Base-by-base conservation (phyloP, 2,888 invertebrate genomes). In the Leucophenga montana region DNA sequence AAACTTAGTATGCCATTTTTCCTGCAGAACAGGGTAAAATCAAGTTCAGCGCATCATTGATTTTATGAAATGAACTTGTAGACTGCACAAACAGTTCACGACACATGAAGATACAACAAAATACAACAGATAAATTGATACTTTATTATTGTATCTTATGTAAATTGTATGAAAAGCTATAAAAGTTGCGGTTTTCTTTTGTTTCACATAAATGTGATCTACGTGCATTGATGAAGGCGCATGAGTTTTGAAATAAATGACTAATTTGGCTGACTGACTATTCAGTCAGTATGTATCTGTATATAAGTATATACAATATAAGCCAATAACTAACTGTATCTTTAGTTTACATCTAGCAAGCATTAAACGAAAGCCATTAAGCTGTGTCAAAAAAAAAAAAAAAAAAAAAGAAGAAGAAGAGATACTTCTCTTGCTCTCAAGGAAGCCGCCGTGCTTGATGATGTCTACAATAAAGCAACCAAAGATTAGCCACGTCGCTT, bases 401-500 rank as follows among this genome's bases (percentile, higher is more conserved):
- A n/a, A n/a, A n/a, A n/a, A n/a, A n/a, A n/a, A n/a, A n/a, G n/a
- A n/a, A n/a, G n/a, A n/a, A n/a, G n/a, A n/a, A n/a, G n/a, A n/a
- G n/a, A 50, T 8, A 39, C 9, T 39, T 39, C 39, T 3, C 11
- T 39, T 11, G 11, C 8, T 39, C 39, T 39, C 39, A 39, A 39
- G 39, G 39, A 39, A 22, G 56, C 9, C 27, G 56, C 22, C 14
- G 54, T 20, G 54, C 9, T 56, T 8, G 22, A 20, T 56, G 56
- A 56, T 56, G 56, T 14, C 56, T 20, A 56, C 27, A 27, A 27
- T 56, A 56, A 56, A 27, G 1, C n/a, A 56, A 27, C 27, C 56
- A 27, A 56, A 56, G 56, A 56, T 56, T 56, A 56, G 56, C 56
- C 56, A 56, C 56, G 56, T 56, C 27, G 56, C 27, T 56, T 56